A percentile compares a stretch with the other conserved stretches of the same genome.
phyloP scores from a whole-genome alignment of 2,888 invertebrate species.

The Melikaiella ostensackeni region DNA sequence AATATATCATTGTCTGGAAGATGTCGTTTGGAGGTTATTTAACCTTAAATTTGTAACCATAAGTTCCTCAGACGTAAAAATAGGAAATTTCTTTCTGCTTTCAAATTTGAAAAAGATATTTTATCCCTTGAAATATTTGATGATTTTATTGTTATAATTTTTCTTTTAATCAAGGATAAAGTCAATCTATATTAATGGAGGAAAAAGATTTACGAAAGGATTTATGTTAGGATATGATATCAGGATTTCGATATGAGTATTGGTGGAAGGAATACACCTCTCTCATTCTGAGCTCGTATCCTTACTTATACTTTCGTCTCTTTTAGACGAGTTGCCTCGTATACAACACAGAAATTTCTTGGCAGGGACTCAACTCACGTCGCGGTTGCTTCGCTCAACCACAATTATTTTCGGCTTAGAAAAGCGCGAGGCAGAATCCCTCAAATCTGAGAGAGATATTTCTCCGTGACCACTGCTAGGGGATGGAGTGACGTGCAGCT shows the following conservation, averaged over 20 bases:
- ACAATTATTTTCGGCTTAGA: slow-evolving; percentile 72
- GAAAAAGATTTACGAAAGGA: slow-evolving; percentile 18
- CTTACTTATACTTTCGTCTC: slow-evolving; percentile 33
- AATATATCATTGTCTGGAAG: too few relatives aligned
- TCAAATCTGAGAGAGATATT: slow-evolving; percentile 57
- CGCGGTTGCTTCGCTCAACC: slow-evolving; percentile 52
- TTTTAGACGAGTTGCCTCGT: neutral
- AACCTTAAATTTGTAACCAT: too few relatives aligned
- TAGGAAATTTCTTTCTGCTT: too few relatives aligned
- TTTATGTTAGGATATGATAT: slow-evolving; percentile 3
- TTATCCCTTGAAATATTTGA: too few relatives aligned
- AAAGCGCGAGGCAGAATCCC: slow-evolving; percentile 57
- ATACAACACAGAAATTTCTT: slow-evolving; percentile 57
- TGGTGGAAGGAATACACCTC: neutral
- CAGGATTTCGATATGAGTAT: slow-evolving; percentile 4
- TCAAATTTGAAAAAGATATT: neutral
- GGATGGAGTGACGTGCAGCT: slow-evolving; percentile 31
- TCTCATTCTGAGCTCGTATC: slow-evolving; percentile 28
- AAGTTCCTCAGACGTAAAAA: too few relatives aligned
- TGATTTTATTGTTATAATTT: too few relatives aligned
- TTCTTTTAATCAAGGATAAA: too few relatives aligned
- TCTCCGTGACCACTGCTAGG: slow-evolving; percentile 52
- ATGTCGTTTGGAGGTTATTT: too few relatives aligned
- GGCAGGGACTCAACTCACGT: slow-evolving; percentile 70
- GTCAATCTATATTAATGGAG: neutral